Conservation (phyloP, 2,888 invertebrate genomes). For the Nebria salina region DNA sequence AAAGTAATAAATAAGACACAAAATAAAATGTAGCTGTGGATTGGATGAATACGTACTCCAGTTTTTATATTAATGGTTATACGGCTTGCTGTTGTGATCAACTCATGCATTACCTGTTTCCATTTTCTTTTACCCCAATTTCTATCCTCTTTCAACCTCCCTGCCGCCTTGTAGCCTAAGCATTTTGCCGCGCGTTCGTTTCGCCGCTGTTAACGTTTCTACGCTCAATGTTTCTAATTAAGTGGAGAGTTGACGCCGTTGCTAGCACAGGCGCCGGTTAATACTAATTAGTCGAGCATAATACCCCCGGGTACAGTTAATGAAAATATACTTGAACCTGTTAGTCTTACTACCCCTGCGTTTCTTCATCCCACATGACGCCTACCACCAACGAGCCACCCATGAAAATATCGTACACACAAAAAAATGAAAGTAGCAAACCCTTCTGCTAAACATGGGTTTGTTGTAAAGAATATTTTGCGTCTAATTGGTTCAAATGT, state of each 20-base stretch:
- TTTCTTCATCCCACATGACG: background rate
- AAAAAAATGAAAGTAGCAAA: background rate
- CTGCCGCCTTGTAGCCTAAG: too few species aligned
- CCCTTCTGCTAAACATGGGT: background rate
- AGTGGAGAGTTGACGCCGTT: conserved; percentile 56
- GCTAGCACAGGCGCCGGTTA: conserved; percentile 54
- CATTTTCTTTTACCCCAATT: background rate
- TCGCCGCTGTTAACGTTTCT: conserved; percentile 28
- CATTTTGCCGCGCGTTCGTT: background rate
- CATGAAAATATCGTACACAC: background rate
- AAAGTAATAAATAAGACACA: too few species aligned
- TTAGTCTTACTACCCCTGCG: conserved; percentile 24
- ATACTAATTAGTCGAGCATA: conserved; percentile 59
- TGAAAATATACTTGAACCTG: conserved; percentile 57
- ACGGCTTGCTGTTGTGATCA: background rate
- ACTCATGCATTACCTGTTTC: background rate
- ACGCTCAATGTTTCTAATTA: conserved; percentile 55
- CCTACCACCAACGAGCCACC: conserved; percentile 2
- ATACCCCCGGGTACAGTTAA: conserved; percentile 58
- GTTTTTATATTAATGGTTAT: too few species aligned
- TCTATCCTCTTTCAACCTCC: too few species aligned
- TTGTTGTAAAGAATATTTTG: background rate
- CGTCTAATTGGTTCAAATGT: background rate
- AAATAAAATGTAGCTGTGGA: too few species aligned
- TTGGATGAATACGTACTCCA: too few species aligned